A percentile compares a stretch with the other conserved stretches of the same genome.
Conservation (phyloP, 2,888 invertebrate species). For the Baccha elongata region DNA sequence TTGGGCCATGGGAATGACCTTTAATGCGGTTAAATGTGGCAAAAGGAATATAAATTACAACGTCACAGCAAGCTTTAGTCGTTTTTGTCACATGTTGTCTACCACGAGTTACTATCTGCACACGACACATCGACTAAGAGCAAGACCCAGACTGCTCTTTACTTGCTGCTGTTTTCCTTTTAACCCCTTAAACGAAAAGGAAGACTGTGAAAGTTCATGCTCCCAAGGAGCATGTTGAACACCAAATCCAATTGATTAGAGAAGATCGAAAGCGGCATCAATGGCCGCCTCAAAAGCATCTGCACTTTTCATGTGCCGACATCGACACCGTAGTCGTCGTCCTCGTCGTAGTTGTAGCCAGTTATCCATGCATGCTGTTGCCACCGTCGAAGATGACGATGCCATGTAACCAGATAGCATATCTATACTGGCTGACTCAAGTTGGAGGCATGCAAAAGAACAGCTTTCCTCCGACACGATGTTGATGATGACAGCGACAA, state of each 20-base stretch:
- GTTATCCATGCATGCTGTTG: slow-evolving; percentile 1
- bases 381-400: slow-evolving; percentile 37
- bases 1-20: slow-evolving; percentile 61
- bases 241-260: slow-evolving; percentile 71
- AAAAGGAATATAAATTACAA: slow-evolving; percentile 59
- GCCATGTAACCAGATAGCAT: slow-evolving; percentile 66
- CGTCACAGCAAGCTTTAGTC: slow-evolving; percentile 52
- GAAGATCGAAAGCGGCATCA: slow-evolving; percentile 62
- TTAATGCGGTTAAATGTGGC: slow-evolving; percentile 65
- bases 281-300: slow-evolving; percentile 53
- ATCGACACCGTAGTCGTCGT: slow-evolving; percentile 26
- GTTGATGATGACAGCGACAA: slow-evolving; percentile 25
- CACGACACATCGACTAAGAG: background rate
- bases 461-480: slow-evolving; percentile 39
- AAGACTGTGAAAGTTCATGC: slow-evolving; percentile 59
- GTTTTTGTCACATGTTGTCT: slow-evolving; percentile 44
- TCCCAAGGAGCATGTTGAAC: slow-evolving; percentile 72
- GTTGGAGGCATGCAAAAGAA: slow-evolving; percentile 49
- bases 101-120: slow-evolving; percentile 16
- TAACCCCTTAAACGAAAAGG: slow-evolving; percentile 1
- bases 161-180: background rate
- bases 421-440: slow-evolving; percentile 27
- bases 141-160: background rate
- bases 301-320: slow-evolving; percentile 53
- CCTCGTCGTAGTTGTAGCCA: background rate